Evolutionary conservation across 92 coral and sea anemone species (phyloP).

Genomic region (Zoanthus sansibaricus): DNA sequence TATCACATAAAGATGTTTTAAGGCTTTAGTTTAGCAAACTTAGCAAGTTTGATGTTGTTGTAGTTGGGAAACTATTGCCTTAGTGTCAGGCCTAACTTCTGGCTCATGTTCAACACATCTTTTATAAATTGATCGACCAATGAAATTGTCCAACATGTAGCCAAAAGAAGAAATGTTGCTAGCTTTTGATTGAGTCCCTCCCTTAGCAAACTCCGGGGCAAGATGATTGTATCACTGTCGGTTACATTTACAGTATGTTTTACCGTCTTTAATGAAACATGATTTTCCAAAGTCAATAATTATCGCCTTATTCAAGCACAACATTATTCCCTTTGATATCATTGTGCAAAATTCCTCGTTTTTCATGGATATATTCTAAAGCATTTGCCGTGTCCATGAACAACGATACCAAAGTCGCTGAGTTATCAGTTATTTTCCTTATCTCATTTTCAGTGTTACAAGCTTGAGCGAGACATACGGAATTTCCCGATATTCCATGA

Average conservation of each 20-base stretch:
- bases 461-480: not conserved
- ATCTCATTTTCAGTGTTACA: not conserved
- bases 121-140: not conserved
- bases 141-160: not conserved
- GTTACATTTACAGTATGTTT: not conserved
- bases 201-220: slow-evolving; percentile 8
- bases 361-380: slow-evolving; percentile 5
- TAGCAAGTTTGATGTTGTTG: not conserved
- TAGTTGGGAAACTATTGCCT: not conserved
- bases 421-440: not conserved
- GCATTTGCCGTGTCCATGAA: not conserved
- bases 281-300: slow-evolving; percentile 16
- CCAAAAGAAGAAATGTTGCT: slow-evolving; percentile 15
- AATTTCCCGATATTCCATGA: not conserved
- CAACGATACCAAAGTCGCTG: slow-evolving; percentile 2
- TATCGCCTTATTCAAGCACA: slow-evolving; percentile 8
- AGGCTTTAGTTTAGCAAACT: not conserved
- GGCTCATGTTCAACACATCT: not conserved
- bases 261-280: not conserved
- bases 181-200: not conserved
- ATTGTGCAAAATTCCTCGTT: not conserved
- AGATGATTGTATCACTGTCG: not conserved
- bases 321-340: slow-evolving; percentile 12
- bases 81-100: not conserved
- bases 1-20: not conserved